Percentiles rank a stretch among this genome's conserved stretches.
These are phyloP conservation scores for Sapayoa aenigma DNA, from an alignment of 2,113 vertebrate genomes.

Conservation along the genomic window DNA sequence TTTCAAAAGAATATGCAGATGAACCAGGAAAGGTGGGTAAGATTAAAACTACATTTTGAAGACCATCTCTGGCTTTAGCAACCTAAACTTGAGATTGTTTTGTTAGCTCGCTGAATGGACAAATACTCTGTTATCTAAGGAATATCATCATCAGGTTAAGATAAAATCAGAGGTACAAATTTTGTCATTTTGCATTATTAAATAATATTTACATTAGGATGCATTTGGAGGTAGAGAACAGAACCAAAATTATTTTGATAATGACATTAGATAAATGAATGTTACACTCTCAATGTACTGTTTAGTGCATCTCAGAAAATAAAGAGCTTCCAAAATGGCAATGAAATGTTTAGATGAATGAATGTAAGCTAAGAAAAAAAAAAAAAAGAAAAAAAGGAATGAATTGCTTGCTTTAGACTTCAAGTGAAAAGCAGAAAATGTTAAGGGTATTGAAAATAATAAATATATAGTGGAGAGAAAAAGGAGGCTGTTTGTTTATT, in stretches of 20 bases:
- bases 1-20: conserved; percentile 85
- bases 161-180: conserved; percentile 50
- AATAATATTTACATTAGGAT: conserved; percentile 3
- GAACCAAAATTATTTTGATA: conserved; percentile 16
- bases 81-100: conserved; percentile 33
- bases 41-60: conserved; percentile 70
- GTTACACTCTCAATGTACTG: neutral
- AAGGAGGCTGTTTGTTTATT: neutral
- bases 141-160: conserved; percentile 31
- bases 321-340: neutral
- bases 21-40: conserved; percentile 55
- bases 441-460: neutral
- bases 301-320: neutral
- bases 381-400: neutral
- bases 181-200: conserved; percentile 49
- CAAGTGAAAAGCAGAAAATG: neutral
- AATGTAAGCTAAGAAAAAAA: neutral
- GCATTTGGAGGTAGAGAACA: neutral
- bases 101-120: conserved; percentile 43
- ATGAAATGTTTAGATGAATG: neutral
- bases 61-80: conserved; percentile 50
- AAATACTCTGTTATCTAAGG: conserved; percentile 41
- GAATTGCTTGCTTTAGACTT: neutral
- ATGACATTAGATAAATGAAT: neutral
- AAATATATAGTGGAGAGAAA: neutral